A percentile compares a stretch with the other conserved stretches of the same genome.
phyloP scores from a whole-genome alignment of 2,888 invertebrate genomes.

The Fragum fragum region DNA sequence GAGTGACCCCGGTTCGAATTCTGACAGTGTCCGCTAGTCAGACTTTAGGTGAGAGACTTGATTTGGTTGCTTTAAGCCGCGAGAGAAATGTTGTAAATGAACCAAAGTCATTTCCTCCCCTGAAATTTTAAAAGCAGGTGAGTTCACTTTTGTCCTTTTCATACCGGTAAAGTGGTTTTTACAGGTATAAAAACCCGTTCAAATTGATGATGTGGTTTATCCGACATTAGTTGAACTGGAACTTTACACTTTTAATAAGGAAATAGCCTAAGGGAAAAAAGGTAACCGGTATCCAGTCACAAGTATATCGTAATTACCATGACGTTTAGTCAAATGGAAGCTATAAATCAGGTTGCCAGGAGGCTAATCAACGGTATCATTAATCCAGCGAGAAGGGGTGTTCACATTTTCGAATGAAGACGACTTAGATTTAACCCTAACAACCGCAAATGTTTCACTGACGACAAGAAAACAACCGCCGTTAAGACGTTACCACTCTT shows the following conservation, averaged over 20 bases:
- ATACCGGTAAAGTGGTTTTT: constrained; percentile 40
- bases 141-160: constrained; percentile 37
- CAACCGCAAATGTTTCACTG: constrained; percentile 5
- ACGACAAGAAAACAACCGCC: constrained; percentile 26
- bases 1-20: background rate
- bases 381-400: constrained; percentile 29
- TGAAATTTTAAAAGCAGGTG: constrained; percentile 15
- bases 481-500: background rate
- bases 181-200: constrained; percentile 34
- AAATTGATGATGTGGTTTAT: background rate
- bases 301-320: constrained; percentile 9
- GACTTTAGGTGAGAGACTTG: constrained; percentile 2
- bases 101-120: constrained; percentile 37
- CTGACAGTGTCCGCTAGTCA: constrained; percentile 33
- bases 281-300: background rate
- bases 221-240: constrained; percentile 17
- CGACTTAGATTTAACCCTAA: background rate
- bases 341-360: background rate
- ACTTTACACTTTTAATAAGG: constrained; percentile 6
- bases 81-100: constrained; percentile 27
- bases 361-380: constrained; percentile 16
- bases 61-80: constrained; percentile 7
- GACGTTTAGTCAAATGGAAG: constrained; percentile 11
- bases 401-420: constrained; percentile 16
- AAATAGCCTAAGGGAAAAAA: background rate